phyloP scores from a whole-genome alignment of 2,113 vertebrate species.

The Pelecanoides urinatrix region DNA sequence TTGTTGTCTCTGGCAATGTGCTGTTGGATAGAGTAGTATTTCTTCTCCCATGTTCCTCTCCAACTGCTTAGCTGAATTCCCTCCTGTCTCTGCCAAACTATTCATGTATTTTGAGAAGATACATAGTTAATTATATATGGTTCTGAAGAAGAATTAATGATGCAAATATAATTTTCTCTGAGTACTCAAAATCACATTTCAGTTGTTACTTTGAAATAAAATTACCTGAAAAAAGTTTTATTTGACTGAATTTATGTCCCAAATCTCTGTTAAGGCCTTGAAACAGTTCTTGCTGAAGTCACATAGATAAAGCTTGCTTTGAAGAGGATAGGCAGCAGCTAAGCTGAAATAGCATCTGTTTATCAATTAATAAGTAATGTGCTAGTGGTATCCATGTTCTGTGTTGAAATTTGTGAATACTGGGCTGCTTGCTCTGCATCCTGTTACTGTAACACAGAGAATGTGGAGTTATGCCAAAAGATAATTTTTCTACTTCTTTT shows the following conservation, averaged over 20 bases:
- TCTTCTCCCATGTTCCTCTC: neutral
- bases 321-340: neutral
- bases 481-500: neutral
- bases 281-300: neutral
- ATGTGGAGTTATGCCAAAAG: neutral
- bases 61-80: neutral
- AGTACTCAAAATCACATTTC: neutral
- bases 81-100: neutral
- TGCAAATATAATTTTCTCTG: neutral
- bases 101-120: neutral
- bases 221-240: neutral
- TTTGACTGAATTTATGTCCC: neutral
- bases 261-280: neutral
- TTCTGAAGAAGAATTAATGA: neutral
- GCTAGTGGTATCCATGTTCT: neutral
- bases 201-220: neutral
- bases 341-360: neutral
- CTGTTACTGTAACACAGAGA: neutral
- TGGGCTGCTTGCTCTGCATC: neutral
- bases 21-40: neutral
- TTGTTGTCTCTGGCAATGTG: neutral
- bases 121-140: neutral
- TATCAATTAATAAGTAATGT: neutral
- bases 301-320: neutral
- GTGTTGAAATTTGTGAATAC: neutral